Evolutionary conservation across 2,888 invertebrate genomes (phyloP), one percentile per base, ranked within the genome.

Genomic region (Cryptus viduatorius): DNA sequence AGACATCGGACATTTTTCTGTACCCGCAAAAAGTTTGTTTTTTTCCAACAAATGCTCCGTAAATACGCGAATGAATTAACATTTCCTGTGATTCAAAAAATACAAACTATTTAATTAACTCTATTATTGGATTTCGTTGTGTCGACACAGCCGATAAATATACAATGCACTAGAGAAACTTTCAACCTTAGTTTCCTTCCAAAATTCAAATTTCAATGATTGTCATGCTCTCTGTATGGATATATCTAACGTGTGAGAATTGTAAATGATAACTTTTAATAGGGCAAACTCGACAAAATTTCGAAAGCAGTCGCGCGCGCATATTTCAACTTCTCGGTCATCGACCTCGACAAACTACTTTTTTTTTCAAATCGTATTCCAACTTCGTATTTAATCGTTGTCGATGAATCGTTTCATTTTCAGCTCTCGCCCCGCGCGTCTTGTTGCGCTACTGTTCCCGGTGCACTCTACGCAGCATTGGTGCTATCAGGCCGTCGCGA

Each of bases 241-340:
- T 24, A 24, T 24, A 4, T 56, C 10, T 10, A 61, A 61, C n/a
- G 14, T 5, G 31, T 31, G 29, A 29, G 12, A 61, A 31, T 29
- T 4, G 29, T 29, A 61, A 61, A 29, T 61, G 14, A n/a, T 2
- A 31, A 31, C 59, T 61, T 8, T 61, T 29, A 29, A 61, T 31
- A 31, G 76, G 68, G 19, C 67, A 56, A 8, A 44, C 65, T 44
- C 50, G 31, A 29, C 16, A 16, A 14, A 19, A 14, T 37, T 59
- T 48, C 67, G 82, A 61, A 42, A 56, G 56, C 44, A 24, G 48
- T 29, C 46, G 29, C 69, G 37, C 46, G 53, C 14, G 48, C 68
- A 61, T 65, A 59, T 80, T 42, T 68, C 53, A 65, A 37, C 56
- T 37, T 64, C 44, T 67, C 76, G 59, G 61, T 76, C 64, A 64